Evolutionary conservation across 2,113 vertebrate genomes (phyloP), one percentile per base, ranked within the genome.

Genomic region (Sinocyclocheilus maitianheensis): DNA sequence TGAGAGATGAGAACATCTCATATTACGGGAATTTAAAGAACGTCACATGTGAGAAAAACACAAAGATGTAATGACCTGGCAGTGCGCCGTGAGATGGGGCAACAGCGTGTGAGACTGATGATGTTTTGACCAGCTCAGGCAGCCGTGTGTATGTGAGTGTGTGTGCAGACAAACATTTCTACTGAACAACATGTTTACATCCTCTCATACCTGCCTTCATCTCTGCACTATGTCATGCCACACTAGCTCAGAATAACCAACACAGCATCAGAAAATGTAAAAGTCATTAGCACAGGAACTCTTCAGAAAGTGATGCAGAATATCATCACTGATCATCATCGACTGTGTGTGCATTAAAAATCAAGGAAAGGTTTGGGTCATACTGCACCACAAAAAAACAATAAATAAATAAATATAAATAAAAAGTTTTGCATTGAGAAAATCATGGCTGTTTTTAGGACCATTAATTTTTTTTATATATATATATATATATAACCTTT

Each of bases 171-270:
- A 84, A 80, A 85, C 88, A 85, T 51, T 46, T 18, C 26, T 18
- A 48, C 14, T 7, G n/a, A 48, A 81, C 43, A 24, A 24, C 67
- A 84, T 86, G 84, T 84, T 87, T 86, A 89, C 62, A 77, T 55
- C 62, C 75, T 78, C 37, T 24, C 30, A 67, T 55, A 77, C 46
- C 48, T 46, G 46, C 65, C 81, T 53, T 86, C 76, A 81, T 76
- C 60, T 60, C n/a, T 71, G 51, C 67, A 46, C 1, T 18, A 10
- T 46, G 13, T 81, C 78, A 67, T 3, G 40, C 16, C 37, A 63
- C 30, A 81, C n/a, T 6, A 48, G 43, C 26, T 76, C 6, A n/a
- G n/a, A 76, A 76, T 46, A 24, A 76, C n/a, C n/a, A 51, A 9
- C 46, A 76, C 5, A 24, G 48, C 43, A 48, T 2, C 43, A 51